Conservation (phyloP, 2,888 invertebrate genomes). For the Mactromeris polynyma region DNA sequence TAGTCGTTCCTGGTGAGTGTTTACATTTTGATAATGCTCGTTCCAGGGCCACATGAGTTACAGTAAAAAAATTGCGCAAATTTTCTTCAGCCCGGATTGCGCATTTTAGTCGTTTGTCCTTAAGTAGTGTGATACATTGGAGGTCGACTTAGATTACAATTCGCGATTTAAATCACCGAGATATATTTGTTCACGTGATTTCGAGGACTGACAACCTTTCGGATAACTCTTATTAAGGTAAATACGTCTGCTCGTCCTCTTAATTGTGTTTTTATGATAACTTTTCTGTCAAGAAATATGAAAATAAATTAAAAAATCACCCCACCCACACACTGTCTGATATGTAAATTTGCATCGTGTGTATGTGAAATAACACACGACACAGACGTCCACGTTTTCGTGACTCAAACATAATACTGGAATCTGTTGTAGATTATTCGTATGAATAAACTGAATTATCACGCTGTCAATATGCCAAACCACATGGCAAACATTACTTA, state of each 20-base stretch:
- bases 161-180: background rate
- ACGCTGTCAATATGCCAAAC: background rate
- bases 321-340: background rate
- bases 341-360: background rate
- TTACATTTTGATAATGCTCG: conserved; percentile 25
- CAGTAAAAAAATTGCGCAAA: background rate
- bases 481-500: background rate
- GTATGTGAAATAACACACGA: background rate
- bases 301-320: background rate
- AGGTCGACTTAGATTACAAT: conserved; percentile 21
- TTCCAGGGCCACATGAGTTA: background rate
- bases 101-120: conserved; percentile 19
- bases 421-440: background rate
- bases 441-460: background rate
- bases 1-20: conserved; percentile 19
- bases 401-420: background rate
- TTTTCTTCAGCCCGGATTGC: background rate
- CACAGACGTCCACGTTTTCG: background rate
- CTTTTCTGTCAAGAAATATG: background rate
- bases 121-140: conserved; percentile 16
- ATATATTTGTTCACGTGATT: background rate
- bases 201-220: background rate
- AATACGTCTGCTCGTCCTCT: background rate
- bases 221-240: background rate
- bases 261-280: background rate